phyloP scores from a whole-genome alignment of 2,888 invertebrate species.

The Dryomyza anilis region DNA sequence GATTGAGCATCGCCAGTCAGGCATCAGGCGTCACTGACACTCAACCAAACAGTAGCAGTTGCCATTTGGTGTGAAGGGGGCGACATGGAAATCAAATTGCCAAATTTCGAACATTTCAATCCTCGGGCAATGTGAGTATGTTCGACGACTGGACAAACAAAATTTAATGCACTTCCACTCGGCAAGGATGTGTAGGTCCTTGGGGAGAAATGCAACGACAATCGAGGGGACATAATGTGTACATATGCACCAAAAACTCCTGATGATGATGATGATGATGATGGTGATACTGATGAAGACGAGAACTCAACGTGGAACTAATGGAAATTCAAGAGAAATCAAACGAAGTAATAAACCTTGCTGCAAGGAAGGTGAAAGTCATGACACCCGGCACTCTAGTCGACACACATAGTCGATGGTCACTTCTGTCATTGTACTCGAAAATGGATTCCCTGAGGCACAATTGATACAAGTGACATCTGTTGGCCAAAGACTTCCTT shows the following conservation, averaged over 20 bases:
- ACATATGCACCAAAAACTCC: too few species aligned
- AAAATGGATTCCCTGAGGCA: neutral
- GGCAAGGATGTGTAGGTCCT: slow-evolving; percentile 1
- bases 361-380: slow-evolving; percentile 2
- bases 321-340: slow-evolving; percentile 3
- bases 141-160: neutral
- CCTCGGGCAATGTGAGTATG: neutral
- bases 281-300: too few species aligned
- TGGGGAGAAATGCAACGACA: slow-evolving; percentile 27
- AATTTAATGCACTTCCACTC: neutral
- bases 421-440: slow-evolving; percentile 10
- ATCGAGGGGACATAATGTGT: slow-evolving; percentile 18
- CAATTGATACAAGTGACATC: slow-evolving; percentile 18
- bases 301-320: neutral
- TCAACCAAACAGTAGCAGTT: neutral
- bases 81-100: neutral
- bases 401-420: slow-evolving; percentile 16
- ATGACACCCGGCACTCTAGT: too few species aligned
- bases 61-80: neutral
- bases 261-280: too few species aligned
- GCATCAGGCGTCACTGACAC: neutral
- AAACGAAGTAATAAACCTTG: slow-evolving; percentile 11
- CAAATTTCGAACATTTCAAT: neutral
- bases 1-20: slow-evolving; percentile 17
- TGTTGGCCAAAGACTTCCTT: too few species aligned